These are phyloP conservation scores for Macquaria australasica DNA, from an alignment of 2,113 vertebrate genomes.

Conservation along the genomic window DNA sequence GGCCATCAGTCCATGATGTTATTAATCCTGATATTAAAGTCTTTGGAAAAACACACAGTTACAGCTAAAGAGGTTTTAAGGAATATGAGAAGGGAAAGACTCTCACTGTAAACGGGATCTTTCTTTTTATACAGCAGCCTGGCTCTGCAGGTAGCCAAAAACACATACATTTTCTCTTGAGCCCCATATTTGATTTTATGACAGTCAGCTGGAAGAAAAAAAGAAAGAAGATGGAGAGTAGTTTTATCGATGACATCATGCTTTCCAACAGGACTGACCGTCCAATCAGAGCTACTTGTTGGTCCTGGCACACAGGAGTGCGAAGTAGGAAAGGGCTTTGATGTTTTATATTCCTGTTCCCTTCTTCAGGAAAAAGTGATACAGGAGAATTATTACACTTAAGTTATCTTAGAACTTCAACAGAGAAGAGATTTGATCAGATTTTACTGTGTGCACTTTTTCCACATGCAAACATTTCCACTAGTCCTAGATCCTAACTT, in stretches of 20 bases:
- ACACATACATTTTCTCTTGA: not conserved
- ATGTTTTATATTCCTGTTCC: not conserved
- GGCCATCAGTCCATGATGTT: slow-evolving; percentile 4
- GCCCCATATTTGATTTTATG: not conserved
- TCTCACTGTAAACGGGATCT: not conserved
- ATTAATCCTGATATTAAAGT: slow-evolving; percentile 35
- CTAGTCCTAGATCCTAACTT: not conserved
- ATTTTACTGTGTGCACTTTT: slow-evolving; percentile 29
- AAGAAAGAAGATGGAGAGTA: not conserved
- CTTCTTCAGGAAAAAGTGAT: slow-evolving; percentile 7
- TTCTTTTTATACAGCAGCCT: not conserved
- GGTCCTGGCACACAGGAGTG: slow-evolving; percentile 19
- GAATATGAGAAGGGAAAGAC: slow-evolving; percentile 4
- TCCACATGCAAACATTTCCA: slow-evolving; percentile 52
- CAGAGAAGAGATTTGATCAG: slow-evolving; percentile 7
- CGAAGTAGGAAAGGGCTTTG: slow-evolving; percentile 6
- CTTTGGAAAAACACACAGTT: slow-evolving; percentile 5
- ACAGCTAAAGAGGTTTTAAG: slow-evolving; percentile 37
- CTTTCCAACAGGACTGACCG: not conserved
- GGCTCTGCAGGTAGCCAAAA: not conserved
- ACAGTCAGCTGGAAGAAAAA: slow-evolving; percentile 7
- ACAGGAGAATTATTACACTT: not conserved
- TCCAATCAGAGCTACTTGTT: slow-evolving; percentile 33
- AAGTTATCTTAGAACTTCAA: slow-evolving; percentile 8
- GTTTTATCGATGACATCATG: slow-evolving; percentile 34